Conservation (phyloP, 2,113 vertebrate genomes). For the Elgaria multicarinata region DNA sequence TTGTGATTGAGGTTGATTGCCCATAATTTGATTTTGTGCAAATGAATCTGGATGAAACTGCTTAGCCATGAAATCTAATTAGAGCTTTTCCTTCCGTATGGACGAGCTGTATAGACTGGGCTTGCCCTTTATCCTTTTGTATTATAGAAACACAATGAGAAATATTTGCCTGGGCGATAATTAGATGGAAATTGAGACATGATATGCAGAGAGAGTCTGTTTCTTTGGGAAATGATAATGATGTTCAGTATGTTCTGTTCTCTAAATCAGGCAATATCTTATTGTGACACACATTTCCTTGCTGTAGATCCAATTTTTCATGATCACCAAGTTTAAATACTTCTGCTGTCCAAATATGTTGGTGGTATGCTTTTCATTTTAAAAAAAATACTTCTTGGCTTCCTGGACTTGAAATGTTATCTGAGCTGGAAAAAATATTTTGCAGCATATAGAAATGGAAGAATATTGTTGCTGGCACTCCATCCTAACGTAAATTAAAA, state of each 20-base stretch:
- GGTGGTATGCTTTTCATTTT: not conserved
- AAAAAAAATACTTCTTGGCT: not conserved
- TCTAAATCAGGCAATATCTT: not conserved
- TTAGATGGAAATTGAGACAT: constrained; percentile 12
- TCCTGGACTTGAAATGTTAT: not conserved
- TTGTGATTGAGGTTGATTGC: constrained; percentile 31
- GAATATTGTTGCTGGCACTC: not conserved
- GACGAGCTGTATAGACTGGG: constrained; percentile 5
- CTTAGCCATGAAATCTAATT: constrained; percentile 48
- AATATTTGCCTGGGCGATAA: constrained; percentile 43
- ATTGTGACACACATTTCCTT: not conserved
- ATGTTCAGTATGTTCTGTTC: not conserved
- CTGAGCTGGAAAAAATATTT: not conserved
- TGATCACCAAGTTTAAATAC: not conserved
- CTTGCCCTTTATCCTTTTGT: constrained; percentile 39
- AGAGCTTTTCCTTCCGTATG: constrained; percentile 18
- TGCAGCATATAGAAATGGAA: not conserved
- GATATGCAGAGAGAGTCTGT: not conserved
- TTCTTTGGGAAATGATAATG: constrained; percentile 13
- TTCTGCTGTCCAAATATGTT: not conserved
- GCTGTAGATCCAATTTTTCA: not conserved
- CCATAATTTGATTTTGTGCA: constrained; percentile 59
- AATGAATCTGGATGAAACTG: constrained; percentile 41
- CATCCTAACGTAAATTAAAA: not conserved
- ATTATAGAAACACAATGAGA: constrained; percentile 12